Evolutionary conservation across 1,140 invertebrate species (phyloP), one percentile per base, ranked within the genome.

Genomic region (Drosophila sechellia): DNA sequence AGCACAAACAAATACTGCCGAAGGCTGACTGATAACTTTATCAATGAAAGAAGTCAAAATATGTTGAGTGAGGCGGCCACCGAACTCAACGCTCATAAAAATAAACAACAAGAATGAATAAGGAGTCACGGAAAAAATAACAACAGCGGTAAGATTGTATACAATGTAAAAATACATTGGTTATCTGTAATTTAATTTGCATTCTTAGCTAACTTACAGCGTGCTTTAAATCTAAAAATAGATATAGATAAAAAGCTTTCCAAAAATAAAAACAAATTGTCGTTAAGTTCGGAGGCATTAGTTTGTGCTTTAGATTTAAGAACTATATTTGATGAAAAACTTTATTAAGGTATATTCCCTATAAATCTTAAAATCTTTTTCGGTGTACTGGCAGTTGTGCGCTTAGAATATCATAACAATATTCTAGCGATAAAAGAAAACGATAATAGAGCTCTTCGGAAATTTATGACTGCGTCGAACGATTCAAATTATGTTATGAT

Each of bases 11-110:
- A 72, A 77, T 63, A 76, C 63, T 63, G 81, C 70, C 70, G 58
- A 59, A 72, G 83, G 83, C 83, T 79, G 83, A 86, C 83, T 76
- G 83, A 86, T 86, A 86, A 81, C 79, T 86, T 86, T 86, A 86
- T 86, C 83, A 87, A 84, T 80, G 73, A 65, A 77, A 80, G 64
- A 85, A 69, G 80, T 84, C 71, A 79, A 79, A 84, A 69, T 70
- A 70, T 69, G 64, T 69, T 56, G 64, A 68, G 64, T 50, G 59
- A 40, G 46, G 59, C 64, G 64, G 64, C 64, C 64, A 68, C 64
- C 64, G 64, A 70, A 69, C 63, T 69, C 49, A 22, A 20, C 8
- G 63, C 66, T 48, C 66, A 22, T 69, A 69, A 70, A 69, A 69
- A 68, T 68, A 68, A 68, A 66, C 63, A 56, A 40, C 49, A 31